A percentile compares a stretch with the other conserved stretches of the same genome.
phyloP scores from a whole-genome alignment of 1,140 invertebrate genomes.

The Sycophila sp. region DNA sequence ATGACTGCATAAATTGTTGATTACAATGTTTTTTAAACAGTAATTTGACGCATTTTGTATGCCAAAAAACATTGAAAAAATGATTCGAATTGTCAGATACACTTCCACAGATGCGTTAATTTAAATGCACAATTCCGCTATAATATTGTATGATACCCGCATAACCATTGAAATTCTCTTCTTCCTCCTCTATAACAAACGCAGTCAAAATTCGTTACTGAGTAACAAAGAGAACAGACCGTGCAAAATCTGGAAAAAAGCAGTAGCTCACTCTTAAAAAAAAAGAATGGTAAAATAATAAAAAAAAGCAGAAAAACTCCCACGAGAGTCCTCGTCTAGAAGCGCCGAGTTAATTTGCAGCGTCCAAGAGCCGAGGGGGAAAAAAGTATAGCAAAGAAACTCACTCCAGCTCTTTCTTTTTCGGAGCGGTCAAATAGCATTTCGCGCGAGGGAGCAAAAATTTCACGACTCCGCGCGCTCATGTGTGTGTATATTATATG shows the following conservation, averaged over 20 bases:
- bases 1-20: too few species aligned
- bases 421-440: background rate
- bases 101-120: too few species aligned
- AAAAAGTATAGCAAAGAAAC: too few species aligned
- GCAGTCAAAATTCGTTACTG: background rate
- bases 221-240: background rate
- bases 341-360: conserved; percentile 16
- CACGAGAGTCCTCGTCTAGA: background rate
- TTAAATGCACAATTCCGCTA: too few species aligned
- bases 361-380: background rate
- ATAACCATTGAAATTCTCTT: too few species aligned
- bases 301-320: background rate
- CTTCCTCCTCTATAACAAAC: background rate
- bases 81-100: too few species aligned
- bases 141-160: too few species aligned
- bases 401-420: too few species aligned
- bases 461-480: background rate
- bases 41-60: too few species aligned
- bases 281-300: background rate
- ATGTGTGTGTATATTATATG: too few species aligned
- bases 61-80: too few species aligned
- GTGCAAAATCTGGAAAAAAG: background rate
- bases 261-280: background rate
- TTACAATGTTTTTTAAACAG: too few species aligned
- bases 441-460: conserved; percentile 1